Base-by-base conservation (phyloP, 2,888 invertebrate genomes). In the Dinocampus coccinellae region DNA sequence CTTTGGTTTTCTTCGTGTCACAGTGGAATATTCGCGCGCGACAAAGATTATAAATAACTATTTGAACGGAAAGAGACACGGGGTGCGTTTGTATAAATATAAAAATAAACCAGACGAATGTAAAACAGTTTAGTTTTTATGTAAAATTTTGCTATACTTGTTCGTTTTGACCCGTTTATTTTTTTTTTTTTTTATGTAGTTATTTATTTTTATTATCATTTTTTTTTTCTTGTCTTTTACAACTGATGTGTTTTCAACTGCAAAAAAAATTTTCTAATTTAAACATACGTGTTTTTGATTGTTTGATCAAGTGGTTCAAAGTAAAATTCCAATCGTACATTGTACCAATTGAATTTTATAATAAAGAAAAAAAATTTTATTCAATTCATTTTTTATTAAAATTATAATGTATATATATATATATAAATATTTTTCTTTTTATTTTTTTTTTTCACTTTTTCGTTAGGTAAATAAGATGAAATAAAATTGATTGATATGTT, bases 41-140 rank as follows among this genome's bases (percentile, higher is more conserved):
- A 70, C 65, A 60, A 60, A 64, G 39, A 52, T 52, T 70, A 70
- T 70, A 70, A 70, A 66, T 70, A 70, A 60, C 60, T 36, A 52
- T 39, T 68, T 55, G 57, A 39, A 60, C 53, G 65, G 52, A 36
- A 65, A 70, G 70, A 70, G 70, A 70, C 20, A 47, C 70, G 52
- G 60, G 65, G 39, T 33, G 29, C 52, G 53, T 65, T 36, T 13
- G 47, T 65, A 65, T 66, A 61, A 70, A 70, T 70, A 66, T 66
- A 70, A 70, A 66, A 61, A 29, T 29, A 70, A 47, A 70, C 26
- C 70, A 64, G 62, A 69, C 63, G 55, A 16, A 57, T 66, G 34
- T 57, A 57, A 66, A 53, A 57, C 66, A 57, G 53, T 57, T 39
- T 39, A 34, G 65, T 16, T 57, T 33, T 66, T n/a, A 20, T 57